A percentile compares a stretch with the other conserved stretches of the same genome.
Conservation (phyloP, 2,797 vertebrate species). For the Scarus forsteni region DNA sequence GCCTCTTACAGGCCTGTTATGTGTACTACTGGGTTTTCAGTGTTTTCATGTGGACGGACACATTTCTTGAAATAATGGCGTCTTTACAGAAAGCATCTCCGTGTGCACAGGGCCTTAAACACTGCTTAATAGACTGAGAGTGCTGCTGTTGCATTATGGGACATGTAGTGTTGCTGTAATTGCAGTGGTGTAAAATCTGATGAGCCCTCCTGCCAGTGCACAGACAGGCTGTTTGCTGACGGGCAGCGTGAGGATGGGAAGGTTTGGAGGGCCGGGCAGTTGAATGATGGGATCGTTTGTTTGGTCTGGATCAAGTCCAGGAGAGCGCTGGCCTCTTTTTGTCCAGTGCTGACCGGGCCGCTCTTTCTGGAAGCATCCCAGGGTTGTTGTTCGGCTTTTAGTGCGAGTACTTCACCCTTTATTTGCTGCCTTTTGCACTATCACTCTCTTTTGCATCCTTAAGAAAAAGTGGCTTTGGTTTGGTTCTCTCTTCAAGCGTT, state of each 20-base stretch:
- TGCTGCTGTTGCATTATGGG: conserved; percentile 8
- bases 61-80: too few species aligned
- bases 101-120: too few species aligned
- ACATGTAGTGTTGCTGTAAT: background rate
- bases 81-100: too few species aligned
- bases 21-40: too few species aligned
- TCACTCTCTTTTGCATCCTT: background rate
- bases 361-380: conserved; percentile 50
- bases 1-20: too few species aligned
- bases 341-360: conserved; percentile 35
- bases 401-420: background rate
- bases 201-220: conserved; percentile 19
- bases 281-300: conserved; percentile 54
- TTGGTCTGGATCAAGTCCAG: conserved; percentile 38
- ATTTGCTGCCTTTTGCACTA: background rate
- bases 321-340: conserved; percentile 39
- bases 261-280: conserved; percentile 21
- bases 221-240: conserved; percentile 33
- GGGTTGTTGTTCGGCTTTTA: conserved; percentile 28
- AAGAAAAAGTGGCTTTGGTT: background rate
- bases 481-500: background rate
- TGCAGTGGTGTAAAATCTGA: conserved; percentile 3
- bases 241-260: conserved; percentile 23
- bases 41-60: too few species aligned
- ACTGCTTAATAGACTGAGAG: too few species aligned